Percentiles rank a stretch among this genome's conserved stretches.
Evolutionary conservation across 2,797 vertebrate species (phyloP).

Genomic region (Nyctalus aviator): DNA sequence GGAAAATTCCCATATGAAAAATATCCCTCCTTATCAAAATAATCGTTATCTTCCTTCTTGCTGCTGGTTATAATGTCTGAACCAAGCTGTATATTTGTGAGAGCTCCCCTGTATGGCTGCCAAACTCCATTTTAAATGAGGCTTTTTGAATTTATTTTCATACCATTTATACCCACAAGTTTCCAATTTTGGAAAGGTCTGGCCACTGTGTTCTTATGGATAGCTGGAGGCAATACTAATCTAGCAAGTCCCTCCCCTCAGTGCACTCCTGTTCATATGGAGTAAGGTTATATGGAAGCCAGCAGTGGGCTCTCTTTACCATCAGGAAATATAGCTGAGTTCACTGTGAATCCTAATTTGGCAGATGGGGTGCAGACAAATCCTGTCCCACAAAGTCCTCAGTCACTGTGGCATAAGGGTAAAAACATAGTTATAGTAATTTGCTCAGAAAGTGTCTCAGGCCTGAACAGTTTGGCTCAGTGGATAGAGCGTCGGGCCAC

Average conservation of each 20-base stretch:
- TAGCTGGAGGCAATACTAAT: background rate
- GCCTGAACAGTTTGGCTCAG: too few relatives aligned
- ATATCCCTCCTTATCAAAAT: background rate
- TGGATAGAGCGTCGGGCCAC: too few relatives aligned
- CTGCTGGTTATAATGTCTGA: background rate
- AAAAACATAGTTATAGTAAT: background rate
- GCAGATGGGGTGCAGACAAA: background rate
- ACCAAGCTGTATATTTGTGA: too few relatives aligned
- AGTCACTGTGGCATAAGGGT: background rate
- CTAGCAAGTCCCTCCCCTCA: background rate
- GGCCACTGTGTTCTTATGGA: background rate
- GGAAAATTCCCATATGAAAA: background rate
- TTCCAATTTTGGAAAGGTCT: background rate
- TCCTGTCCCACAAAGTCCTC: background rate
- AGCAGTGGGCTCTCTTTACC: background rate
- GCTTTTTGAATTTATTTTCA: background rate
- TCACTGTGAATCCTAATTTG: background rate
- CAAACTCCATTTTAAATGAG: background rate
- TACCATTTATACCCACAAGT: too few relatives aligned
- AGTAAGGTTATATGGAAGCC: background rate
- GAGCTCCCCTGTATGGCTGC: background rate
- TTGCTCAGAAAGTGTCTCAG: too few relatives aligned
- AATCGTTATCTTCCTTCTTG: background rate
- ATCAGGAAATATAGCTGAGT: background rate
- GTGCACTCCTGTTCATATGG: background rate